Percentiles rank a stretch among this genome's conserved stretches.
Evolutionary conservation across 2,113 vertebrate genomes (phyloP).

Genomic region (Gadus chalcogrammus): DNA sequence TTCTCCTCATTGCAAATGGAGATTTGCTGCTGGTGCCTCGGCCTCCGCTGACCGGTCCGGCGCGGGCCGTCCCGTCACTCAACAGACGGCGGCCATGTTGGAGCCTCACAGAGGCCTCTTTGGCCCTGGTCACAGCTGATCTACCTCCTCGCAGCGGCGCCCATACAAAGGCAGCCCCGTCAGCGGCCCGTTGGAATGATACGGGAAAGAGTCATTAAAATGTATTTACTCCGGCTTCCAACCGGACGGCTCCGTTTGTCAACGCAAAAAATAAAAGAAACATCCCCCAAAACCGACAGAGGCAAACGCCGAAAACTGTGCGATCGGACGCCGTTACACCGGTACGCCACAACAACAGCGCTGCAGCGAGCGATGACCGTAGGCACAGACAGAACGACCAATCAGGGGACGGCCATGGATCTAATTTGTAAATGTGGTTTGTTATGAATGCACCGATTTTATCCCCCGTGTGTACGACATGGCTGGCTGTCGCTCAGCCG

Average conservation of each 20-base stretch:
- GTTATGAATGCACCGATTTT: too few relatives aligned
- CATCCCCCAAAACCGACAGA: too few relatives aligned
- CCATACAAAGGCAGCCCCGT: constrained; percentile 62
- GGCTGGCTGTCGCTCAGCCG: too few relatives aligned
- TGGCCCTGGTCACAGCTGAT: constrained; percentile 43
- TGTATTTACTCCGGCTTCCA: constrained; percentile 51
- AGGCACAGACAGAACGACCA: too few relatives aligned
- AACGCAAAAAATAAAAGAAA: constrained; percentile 3
- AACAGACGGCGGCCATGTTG: constrained; percentile 32
- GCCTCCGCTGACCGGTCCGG: constrained; percentile 62
- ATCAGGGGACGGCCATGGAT: too few relatives aligned
- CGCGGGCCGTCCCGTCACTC: constrained; percentile 64
- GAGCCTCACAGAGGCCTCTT: too few relatives aligned
- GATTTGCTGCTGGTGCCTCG: constrained; percentile 66
- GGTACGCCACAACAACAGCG: too few relatives aligned
- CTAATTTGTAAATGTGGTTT: too few relatives aligned
- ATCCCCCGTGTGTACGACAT: too few relatives aligned
- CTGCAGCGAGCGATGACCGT: too few relatives aligned
- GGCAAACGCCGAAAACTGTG: too few relatives aligned
- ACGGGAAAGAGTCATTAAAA: constrained; percentile 72
- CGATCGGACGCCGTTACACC: too few relatives aligned
- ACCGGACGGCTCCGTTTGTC: constrained; percentile 55
- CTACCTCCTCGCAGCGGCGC: constrained; percentile 49
- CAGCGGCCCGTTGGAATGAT: constrained; percentile 60
- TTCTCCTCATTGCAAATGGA: constrained; percentile 77